Conservation (phyloP, 2,113 vertebrate species). For the Gobius niger region DNA sequence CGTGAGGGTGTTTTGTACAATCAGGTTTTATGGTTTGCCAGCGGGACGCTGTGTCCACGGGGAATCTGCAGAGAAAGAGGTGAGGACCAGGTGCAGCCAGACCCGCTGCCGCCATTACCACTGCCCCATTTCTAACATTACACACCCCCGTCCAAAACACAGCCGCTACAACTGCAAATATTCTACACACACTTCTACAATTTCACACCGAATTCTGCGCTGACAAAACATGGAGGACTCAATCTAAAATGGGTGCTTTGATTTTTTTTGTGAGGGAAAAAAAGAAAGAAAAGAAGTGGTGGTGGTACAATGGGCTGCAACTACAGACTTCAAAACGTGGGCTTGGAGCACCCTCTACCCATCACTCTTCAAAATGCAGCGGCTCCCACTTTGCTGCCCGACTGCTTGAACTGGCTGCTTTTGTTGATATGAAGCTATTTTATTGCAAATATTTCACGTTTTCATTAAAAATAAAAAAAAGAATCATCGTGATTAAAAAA, state of each 20-base stretch:
- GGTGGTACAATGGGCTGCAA: conserved; percentile 21
- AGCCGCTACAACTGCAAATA: conserved; percentile 56
- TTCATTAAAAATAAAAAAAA: too few relatives aligned
- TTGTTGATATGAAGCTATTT: too few relatives aligned
- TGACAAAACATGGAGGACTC: conserved; percentile 52
- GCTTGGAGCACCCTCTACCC: conserved; percentile 91
- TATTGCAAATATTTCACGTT: too few relatives aligned
- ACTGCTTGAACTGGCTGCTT: too few relatives aligned
- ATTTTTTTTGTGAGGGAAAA: conserved; percentile 22
- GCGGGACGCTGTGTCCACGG: conserved; percentile 58
- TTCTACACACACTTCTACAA: conserved; percentile 55
- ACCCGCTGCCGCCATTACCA: conserved; percentile 57
- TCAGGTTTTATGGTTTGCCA: conserved; percentile 72
- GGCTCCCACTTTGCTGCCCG: conserved; percentile 19
- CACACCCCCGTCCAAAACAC: conserved; percentile 37
- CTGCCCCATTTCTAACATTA: conserved; percentile 64
- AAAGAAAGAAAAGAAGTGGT: not conserved
- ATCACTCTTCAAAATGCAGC: conserved; percentile 79
- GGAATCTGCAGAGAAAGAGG: conserved; percentile 64
- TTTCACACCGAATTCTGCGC: conserved; percentile 36
- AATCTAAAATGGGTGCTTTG: conserved; percentile 68
- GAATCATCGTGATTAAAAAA: too few relatives aligned
- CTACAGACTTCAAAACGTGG: conserved; percentile 63
- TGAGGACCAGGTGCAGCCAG: conserved; percentile 70
- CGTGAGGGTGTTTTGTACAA: conserved; percentile 73